Evolutionary conservation across 1,140 invertebrate species (phyloP).

Genomic region (Nasonia giraulti): DNA sequence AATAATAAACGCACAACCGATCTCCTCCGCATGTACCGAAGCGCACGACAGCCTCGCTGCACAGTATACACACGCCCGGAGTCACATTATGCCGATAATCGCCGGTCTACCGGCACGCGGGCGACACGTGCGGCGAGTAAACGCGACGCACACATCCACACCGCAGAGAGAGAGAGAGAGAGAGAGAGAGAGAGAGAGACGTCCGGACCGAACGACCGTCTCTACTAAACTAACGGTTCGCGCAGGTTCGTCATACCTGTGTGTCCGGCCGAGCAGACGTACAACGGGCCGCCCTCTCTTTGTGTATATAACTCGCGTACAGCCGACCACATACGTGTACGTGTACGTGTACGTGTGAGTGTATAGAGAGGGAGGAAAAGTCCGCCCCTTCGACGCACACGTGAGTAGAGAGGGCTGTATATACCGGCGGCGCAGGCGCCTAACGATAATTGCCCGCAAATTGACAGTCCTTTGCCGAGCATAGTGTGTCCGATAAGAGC

Average conservation of each 20-base stretch:
- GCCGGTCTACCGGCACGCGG: too few relatives aligned
- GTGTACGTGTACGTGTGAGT: background rate
- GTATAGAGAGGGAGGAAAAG: constrained; percentile 35
- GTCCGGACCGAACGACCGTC: constrained; percentile 59
- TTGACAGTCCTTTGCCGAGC: constrained; percentile 18
- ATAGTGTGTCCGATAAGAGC: background rate
- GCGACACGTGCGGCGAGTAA: too few relatives aligned
- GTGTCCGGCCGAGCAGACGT: background rate
- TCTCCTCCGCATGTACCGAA: too few relatives aligned
- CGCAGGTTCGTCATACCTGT: constrained; percentile 37
- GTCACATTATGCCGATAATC: too few relatives aligned
- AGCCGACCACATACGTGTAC: background rate
- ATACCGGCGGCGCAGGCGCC: constrained; percentile 59
- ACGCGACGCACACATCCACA: background rate
- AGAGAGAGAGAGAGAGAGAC: background rate
- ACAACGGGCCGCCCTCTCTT: background rate
- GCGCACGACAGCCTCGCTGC: too few relatives aligned
- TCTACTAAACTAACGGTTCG: constrained; percentile 60
- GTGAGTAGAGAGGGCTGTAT: constrained; percentile 45
- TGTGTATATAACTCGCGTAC: background rate
- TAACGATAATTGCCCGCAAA: constrained; percentile 47
- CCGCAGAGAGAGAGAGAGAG: background rate
- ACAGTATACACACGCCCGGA: too few relatives aligned
- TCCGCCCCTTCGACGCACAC: constrained; percentile 54
- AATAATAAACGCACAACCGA: too few relatives aligned